phyloP scores from a whole-genome alignment of 1,140 invertebrate genomes.

The Conopomorpha cramerella region DNA sequence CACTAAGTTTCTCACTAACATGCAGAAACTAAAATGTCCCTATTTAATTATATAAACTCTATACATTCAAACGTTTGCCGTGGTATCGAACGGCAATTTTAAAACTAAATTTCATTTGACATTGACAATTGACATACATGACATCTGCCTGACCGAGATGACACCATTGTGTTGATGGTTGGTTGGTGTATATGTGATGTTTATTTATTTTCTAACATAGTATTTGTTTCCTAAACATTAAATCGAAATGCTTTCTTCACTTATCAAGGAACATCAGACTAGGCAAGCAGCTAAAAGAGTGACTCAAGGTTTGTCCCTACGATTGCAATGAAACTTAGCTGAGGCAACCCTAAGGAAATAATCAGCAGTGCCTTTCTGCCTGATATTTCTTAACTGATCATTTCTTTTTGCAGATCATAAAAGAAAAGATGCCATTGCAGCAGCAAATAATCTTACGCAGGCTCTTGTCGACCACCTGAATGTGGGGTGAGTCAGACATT shows the following conservation, averaged over 20 bases:
- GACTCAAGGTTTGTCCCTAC: constrained; percentile 36
- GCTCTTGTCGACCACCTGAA: constrained; percentile 96
- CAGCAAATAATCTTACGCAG: constrained; percentile 90
- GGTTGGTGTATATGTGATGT: no score
- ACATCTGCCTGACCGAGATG: neutral
- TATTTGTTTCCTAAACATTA: no score
- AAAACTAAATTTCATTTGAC: neutral
- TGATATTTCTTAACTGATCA: neutral
- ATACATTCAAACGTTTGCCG: no score
- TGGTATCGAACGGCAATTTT: no score
- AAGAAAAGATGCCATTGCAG: constrained; percentile 89
- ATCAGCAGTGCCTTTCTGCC: no score
- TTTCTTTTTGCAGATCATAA: constrained; percentile 74
- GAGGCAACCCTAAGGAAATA: no score
- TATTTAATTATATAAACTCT: no score
- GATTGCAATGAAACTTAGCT: no score
- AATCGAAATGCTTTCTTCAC: constrained; percentile 30
- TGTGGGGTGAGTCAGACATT: constrained; percentile 92
- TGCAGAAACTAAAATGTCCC: no score
- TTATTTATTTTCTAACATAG: no score
- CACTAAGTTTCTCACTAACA: no score
- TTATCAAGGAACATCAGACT: constrained; percentile 46
- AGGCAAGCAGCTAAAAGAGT: constrained; percentile 44
- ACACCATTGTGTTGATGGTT: no score
- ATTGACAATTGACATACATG: neutral